Evolutionary conservation across 2,797 vertebrate species (phyloP).

Genomic region (Sternotherus odoratus): DNA sequence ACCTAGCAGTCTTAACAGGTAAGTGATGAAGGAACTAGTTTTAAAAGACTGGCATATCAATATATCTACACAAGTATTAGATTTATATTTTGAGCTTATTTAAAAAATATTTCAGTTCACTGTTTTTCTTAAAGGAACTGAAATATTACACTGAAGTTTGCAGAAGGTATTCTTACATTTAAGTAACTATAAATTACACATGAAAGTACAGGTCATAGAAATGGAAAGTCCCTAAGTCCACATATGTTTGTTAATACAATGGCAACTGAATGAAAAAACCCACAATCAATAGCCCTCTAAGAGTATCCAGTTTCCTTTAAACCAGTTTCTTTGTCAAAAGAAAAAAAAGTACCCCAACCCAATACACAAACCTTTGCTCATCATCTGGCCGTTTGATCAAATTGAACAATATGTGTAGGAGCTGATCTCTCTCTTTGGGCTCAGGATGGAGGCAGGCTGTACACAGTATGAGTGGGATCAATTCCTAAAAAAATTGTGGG

Average conservation of each 20-base stretch:
- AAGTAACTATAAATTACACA: background rate
- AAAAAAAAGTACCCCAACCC: background rate
- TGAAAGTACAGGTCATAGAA: background rate
- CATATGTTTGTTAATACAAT: background rate
- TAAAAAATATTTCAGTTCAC: background rate
- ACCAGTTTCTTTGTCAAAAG: background rate
- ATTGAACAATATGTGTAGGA: slow-evolving; percentile 98
- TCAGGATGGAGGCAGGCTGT: slow-evolving; percentile 99
- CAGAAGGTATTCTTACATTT: background rate
- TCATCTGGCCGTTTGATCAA: slow-evolving; percentile 98
- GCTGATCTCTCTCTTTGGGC: slow-evolving; percentile 97
- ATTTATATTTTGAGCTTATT: background rate
- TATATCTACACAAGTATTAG: background rate
- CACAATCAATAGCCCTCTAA: background rate
- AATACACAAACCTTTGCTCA: slow-evolving; percentile 92
- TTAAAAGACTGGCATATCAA: background rate
- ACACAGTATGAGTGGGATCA: slow-evolving; percentile 98
- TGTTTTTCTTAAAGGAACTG: slow-evolving; percentile 20
- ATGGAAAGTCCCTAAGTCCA: background rate
- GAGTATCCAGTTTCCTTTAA: background rate
- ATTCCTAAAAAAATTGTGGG: slow-evolving; percentile 83
- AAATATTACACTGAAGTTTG: slow-evolving; percentile 21
- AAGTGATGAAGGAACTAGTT: background rate
- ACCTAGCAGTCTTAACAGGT: background rate
- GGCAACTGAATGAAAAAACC: background rate